Percentiles rank a stretch among this genome's conserved stretches.
These are phyloP conservation scores for mouse (Mus musculus) DNA, from an alignment of 2,113 vertebrate species.

Conservation along the genomic window DNA sequence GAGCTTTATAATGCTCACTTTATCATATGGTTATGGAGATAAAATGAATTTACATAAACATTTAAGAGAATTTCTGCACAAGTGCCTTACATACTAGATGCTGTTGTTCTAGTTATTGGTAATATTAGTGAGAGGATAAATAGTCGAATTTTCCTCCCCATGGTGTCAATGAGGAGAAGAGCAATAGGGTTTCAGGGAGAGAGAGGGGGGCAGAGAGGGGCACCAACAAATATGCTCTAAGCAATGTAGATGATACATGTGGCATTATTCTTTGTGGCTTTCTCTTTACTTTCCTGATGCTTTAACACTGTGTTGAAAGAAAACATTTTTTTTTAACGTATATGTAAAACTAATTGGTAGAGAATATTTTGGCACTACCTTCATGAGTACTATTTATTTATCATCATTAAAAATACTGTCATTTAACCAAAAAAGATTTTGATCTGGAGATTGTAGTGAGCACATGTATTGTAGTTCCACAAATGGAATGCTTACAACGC, in stretches of 20 bases:
- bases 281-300: constrained; percentile 5
- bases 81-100: background rate
- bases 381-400: constrained; percentile 13
- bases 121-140: background rate
- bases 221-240: background rate
- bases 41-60: background rate
- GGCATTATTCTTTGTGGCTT: background rate
- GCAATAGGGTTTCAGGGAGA: background rate
- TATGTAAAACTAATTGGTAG: constrained; percentile 15
- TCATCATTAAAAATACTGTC: background rate
- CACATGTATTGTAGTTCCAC: background rate
- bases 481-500: background rate
- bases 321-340: background rate
- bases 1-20: background rate
- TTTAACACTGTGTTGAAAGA: background rate
- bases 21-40: background rate
- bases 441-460: background rate
- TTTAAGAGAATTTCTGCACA: background rate
- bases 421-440: background rate
- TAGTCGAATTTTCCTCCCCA: background rate
- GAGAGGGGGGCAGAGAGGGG: background rate
- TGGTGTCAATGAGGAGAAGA: background rate
- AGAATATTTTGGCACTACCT: background rate
- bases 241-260: background rate
- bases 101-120: background rate